These are phyloP conservation scores for Dynastes grantii DNA, from an alignment of 2,888 invertebrate genomes.

Conservation along the genomic window DNA sequence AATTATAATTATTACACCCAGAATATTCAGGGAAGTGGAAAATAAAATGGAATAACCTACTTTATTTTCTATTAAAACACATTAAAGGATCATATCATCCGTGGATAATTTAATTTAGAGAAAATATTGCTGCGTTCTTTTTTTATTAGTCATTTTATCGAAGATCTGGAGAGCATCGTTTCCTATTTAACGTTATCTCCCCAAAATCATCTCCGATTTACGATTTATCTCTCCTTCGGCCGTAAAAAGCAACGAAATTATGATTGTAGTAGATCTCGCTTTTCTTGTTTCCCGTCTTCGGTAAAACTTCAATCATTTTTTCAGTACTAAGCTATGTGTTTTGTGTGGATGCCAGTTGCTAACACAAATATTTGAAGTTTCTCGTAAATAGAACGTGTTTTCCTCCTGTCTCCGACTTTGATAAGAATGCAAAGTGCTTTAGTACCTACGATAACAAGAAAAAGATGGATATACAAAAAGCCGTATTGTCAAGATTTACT, in stretches of 20 bases:
- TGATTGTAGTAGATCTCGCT: constrained; percentile 47
- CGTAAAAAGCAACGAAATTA: constrained; percentile 52
- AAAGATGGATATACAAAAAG: constrained; percentile 18
- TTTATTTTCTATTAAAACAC: constrained; percentile 8
- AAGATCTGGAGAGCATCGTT: constrained; percentile 38
- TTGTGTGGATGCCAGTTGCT: constrained; percentile 29
- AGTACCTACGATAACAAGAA: constrained; percentile 20
- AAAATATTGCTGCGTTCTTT: constrained; percentile 16
- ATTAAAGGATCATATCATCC: constrained; percentile 35
- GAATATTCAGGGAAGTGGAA: not conserved
- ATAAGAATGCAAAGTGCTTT: constrained; percentile 31
- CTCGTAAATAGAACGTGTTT: constrained; percentile 11
- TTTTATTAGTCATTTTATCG: constrained; percentile 37
- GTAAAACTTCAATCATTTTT: constrained; percentile 42
- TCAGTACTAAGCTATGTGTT: constrained; percentile 8
- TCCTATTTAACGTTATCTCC: constrained; percentile 51
- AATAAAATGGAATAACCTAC: not conserved
- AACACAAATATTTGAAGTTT: constrained; percentile 12
- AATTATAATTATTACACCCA: no score
- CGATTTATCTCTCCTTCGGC: constrained; percentile 52
- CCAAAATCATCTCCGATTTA: constrained; percentile 54
- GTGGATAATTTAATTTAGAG: constrained; percentile 29
- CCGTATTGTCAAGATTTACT: constrained; percentile 1
- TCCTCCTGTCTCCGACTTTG: not conserved
- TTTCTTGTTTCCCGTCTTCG: not conserved